Evolutionary conservation across 2,888 invertebrate genomes (phyloP).

Genomic region (Mesorhabditis belari): DNA sequence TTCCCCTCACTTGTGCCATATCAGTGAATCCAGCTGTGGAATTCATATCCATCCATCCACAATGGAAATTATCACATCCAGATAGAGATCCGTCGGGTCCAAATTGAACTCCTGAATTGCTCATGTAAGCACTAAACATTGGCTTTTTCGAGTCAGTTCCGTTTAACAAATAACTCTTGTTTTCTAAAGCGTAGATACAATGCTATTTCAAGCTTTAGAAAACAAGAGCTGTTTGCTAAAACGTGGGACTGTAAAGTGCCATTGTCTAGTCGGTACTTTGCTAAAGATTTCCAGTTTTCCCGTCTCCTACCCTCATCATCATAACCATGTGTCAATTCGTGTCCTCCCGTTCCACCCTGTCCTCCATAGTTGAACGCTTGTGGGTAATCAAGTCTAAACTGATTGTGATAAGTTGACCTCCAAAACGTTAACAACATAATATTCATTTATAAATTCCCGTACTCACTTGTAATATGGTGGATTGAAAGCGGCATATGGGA

Average conservation of each 20-base stretch:
- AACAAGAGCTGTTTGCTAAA: no score
- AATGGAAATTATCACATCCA: slow-evolving; percentile 23
- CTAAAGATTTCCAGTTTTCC: no score
- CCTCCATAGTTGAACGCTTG: slow-evolving; percentile 48
- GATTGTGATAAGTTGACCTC: no score
- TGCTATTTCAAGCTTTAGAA: no score
- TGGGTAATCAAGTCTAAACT: slow-evolving; percentile 33
- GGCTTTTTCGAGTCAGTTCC: no score
- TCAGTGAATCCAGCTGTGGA: slow-evolving; percentile 40
- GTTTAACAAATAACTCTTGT: no score
- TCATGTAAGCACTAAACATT: no score
- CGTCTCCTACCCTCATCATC: slow-evolving; percentile 33
- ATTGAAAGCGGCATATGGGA: slow-evolving; percentile 46
- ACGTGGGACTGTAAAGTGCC: no score
- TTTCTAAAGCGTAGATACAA: no score
- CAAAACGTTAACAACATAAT: no score
- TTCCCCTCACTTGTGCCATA: slow-evolving; percentile 50
- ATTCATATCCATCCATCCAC: slow-evolving; percentile 37
- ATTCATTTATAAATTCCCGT: no score
- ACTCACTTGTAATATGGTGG: slow-evolving; percentile 38
- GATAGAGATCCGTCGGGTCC: slow-evolving; percentile 36
- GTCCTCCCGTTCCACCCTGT: slow-evolving; percentile 47
- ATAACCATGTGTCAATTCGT: slow-evolving; percentile 49
- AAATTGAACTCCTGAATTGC: slow-evolving; percentile 45
- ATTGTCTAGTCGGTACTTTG: no score